Evolutionary conservation across 2,797 vertebrate species (phyloP).

Genomic region (Neosilurus hyrtlii): DNA sequence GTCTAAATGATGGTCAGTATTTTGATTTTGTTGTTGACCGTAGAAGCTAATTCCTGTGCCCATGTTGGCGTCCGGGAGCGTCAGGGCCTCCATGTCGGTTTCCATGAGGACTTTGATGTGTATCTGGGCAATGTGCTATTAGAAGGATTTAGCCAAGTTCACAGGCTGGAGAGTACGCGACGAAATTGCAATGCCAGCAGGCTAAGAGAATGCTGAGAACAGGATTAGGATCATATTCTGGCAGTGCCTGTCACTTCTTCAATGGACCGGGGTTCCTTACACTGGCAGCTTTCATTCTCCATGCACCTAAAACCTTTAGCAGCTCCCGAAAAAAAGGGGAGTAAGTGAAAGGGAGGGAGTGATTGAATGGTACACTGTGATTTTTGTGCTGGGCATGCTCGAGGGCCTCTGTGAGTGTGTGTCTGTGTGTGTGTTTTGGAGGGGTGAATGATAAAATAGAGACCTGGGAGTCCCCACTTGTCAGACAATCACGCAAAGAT

Average conservation of each 20-base stretch:
- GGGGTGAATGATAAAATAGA: neutral
- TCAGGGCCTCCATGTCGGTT: slow-evolving; percentile 75
- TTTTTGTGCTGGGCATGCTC: slow-evolving; percentile 72
- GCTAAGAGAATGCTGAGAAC: slow-evolving; percentile 89
- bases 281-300: slow-evolving; percentile 86
- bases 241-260: slow-evolving; percentile 86
- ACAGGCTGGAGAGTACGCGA: slow-evolving; percentile 82
- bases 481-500: slow-evolving; percentile 24
- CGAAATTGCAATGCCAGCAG: slow-evolving; percentile 81
- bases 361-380: slow-evolving; percentile 79
- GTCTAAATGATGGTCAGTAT: slow-evolving; percentile 17
- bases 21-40: slow-evolving; percentile 23
- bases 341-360: slow-evolving; percentile 57
- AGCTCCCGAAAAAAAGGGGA: slow-evolving; percentile 68
- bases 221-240: slow-evolving; percentile 99
- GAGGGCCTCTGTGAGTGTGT: slow-evolving; percentile 60
- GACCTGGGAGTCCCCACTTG: slow-evolving; percentile 14
- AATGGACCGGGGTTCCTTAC: slow-evolving; percentile 88
- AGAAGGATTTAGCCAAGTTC: slow-evolving; percentile 87
- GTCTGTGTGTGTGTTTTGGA: slow-evolving; percentile 39
- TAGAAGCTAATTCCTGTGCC: slow-evolving; percentile 22
- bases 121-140: slow-evolving; percentile 86
- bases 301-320: slow-evolving; percentile 80
- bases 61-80: slow-evolving; percentile 8
- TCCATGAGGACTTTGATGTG: slow-evolving; percentile 91